phyloP scores from a whole-genome alignment of 2,797 vertebrate species.

The Sciaenops ocellatus region DNA sequence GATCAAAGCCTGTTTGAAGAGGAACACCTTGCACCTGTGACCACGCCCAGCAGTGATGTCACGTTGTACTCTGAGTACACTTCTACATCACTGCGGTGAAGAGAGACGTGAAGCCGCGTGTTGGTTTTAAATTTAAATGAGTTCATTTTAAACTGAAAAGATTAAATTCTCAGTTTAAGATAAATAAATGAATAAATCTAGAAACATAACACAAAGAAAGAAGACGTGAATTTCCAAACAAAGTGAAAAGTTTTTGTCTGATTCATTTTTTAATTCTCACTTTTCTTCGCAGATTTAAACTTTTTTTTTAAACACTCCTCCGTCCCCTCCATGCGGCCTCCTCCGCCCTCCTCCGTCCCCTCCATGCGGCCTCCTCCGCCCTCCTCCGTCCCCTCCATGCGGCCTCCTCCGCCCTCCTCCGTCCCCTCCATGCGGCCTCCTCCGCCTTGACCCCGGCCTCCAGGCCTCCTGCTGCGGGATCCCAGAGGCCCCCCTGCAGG shows the following conservation, averaged over 20 bases:
- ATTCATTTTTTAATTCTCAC: background rate
- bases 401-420: slow-evolving; percentile 34
- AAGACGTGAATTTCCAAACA: too few species aligned
- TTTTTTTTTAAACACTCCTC: slow-evolving; percentile 17
- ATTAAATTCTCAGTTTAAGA: too few species aligned
- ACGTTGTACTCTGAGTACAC: too few species aligned
- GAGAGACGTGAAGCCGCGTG: too few species aligned
- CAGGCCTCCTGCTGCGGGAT: slow-evolving; percentile 65
- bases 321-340: background rate
- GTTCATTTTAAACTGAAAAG: too few species aligned
- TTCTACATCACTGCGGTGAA: too few species aligned
- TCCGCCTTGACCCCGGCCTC: slow-evolving; percentile 57
- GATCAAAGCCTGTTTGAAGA: too few species aligned
- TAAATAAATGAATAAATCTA: background rate
- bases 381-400: slow-evolving; percentile 10
- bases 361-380: slow-evolving; percentile 12
- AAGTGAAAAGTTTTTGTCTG: too few species aligned
- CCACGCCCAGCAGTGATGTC: too few species aligned
- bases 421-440: slow-evolving; percentile 23
- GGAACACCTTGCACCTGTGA: too few species aligned
- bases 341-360: background rate
- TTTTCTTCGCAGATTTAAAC: background rate
- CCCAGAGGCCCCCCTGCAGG: slow-evolving; percentile 65
- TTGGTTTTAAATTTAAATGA: too few species aligned
- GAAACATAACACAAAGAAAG: background rate